Evolutionary conservation across 2,113 vertebrate species (phyloP).

Genomic region (Zapornia atra): DNA sequence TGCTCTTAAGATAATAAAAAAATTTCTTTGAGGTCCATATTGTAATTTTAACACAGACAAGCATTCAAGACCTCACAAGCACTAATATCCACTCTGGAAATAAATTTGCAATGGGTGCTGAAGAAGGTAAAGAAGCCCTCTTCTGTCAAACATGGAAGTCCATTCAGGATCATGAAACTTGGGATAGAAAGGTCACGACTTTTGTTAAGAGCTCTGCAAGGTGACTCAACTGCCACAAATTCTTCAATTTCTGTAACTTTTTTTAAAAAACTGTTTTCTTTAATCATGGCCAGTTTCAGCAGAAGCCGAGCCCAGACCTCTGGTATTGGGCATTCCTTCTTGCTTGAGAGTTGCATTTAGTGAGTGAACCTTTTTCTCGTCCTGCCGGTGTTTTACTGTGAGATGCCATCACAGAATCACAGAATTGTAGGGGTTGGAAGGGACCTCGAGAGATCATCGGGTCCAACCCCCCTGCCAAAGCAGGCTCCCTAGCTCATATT

Average conservation of each 20-base stretch:
- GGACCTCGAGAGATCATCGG: no score
- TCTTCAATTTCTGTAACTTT: not conserved
- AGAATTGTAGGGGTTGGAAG: no score
- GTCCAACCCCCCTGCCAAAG: no score
- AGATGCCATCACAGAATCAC: no score
- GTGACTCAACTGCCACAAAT: not conserved
- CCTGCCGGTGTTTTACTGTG: not conserved
- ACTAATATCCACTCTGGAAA: not conserved
- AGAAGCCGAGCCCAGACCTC: not conserved
- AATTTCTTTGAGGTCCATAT: not conserved
- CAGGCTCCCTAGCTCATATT: no score
- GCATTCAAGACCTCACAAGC: not conserved
- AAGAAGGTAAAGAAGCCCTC: not conserved
- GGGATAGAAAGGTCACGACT: not conserved
- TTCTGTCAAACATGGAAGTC: not conserved
- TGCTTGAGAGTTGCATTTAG: not conserved
- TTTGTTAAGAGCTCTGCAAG: not conserved
- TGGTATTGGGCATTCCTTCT: not conserved
- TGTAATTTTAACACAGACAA: not conserved
- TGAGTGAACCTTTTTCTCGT: not conserved
- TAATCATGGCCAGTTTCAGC: not conserved
- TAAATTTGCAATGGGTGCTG: not conserved
- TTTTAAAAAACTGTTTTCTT: not conserved
- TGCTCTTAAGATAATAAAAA: not conserved
- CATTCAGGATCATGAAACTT: not conserved